Percentiles rank a stretch among this genome's conserved stretches.
Conservation (phyloP, 2,113 vertebrate genomes). For the Oplegnathus fasciatus region DNA sequence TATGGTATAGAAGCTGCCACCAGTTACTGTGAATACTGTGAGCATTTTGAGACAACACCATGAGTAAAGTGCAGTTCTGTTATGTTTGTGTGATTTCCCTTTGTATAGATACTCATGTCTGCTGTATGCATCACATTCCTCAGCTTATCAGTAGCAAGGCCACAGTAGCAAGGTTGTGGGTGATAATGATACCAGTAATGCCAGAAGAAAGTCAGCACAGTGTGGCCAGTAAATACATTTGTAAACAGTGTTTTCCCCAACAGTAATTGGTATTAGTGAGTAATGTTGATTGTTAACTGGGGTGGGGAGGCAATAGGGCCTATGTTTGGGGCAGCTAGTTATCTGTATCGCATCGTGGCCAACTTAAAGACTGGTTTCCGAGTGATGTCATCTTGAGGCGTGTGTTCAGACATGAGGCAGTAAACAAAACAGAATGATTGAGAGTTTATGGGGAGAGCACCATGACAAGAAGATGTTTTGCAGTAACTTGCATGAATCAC, state of each 20-base stretch:
- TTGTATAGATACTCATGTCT: conserved; percentile 2
- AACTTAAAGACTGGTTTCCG: conserved; percentile 41
- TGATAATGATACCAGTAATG: conserved; percentile 5
- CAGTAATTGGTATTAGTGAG: not conserved
- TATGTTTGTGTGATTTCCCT: conserved; percentile 2
- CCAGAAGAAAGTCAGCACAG: not conserved
- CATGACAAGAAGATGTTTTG: not conserved
- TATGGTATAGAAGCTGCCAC: not conserved
- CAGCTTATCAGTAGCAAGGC: conserved; percentile 32
- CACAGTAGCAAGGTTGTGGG: conserved; percentile 16
- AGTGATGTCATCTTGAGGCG: conserved; percentile 40
- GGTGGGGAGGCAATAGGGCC: not conserved
- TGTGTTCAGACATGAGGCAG: conserved; percentile 16
- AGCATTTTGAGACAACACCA: not conserved
- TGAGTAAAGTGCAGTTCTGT: not conserved
- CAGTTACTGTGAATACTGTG: not conserved
- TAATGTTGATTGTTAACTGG: conserved; percentile 15
- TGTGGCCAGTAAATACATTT: conserved; percentile 10
- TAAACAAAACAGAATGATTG: conserved; percentile 35
- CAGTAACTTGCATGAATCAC: conserved; percentile 7
- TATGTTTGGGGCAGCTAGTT: not conserved
- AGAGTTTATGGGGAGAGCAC: conserved; percentile 14
- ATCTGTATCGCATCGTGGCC: conserved; percentile 18
- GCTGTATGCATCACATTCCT: conserved; percentile 12
- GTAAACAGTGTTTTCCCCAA: conserved; percentile 22